Evolutionary conservation across 2,888 invertebrate species (phyloP), one percentile per base, ranked within the genome.

Genomic region (Drosophila austrosaltans): DNA sequence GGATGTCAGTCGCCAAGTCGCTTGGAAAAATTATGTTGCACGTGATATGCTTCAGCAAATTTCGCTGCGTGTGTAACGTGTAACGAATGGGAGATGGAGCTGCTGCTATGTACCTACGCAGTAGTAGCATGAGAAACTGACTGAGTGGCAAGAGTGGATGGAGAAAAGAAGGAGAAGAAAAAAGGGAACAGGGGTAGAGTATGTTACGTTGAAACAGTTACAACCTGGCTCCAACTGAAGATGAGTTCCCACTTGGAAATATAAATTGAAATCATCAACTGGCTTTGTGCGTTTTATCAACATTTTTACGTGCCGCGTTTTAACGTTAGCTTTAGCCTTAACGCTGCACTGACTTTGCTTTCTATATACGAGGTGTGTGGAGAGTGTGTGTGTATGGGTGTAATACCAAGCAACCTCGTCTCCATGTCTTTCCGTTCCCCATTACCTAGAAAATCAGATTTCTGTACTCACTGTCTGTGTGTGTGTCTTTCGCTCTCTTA

Each of bases 21-120:
- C 87, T 82, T 75, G 90, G 90, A 90, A 90, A 89, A 90, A 90
- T 91, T 91, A 90, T 90, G 90, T 87, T 90, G 91, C 91, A 90
- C 90, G 90, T 90, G 90, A 90, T 89, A 79, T 90, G 89, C 89
- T 88, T 90, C 77, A 84, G 79, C 84, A 89, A 82, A 86, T 83
- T 74, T 77, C 48, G 72, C 75, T 86, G 81, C 48, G 48, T 53
- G 59, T 20, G 57, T 53, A 30, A 70, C 63, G 69, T 66, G 75
- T 68, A 70, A 64, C 75, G 65, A 54, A 58, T 57, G 72, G 54
- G 54, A 65, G 54, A 36, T 57, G 63, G 56, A 56, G 59, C 57
- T 57, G 42, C 53, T 16, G 16, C 16, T 16, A 16, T 16, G 16
- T 16, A 16, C 16, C 16, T 16, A 16, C 16, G 16, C 16, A 16